Evolutionary conservation across 1,140 invertebrate species (phyloP).

Genomic region (Scylla paramamosain): DNA sequence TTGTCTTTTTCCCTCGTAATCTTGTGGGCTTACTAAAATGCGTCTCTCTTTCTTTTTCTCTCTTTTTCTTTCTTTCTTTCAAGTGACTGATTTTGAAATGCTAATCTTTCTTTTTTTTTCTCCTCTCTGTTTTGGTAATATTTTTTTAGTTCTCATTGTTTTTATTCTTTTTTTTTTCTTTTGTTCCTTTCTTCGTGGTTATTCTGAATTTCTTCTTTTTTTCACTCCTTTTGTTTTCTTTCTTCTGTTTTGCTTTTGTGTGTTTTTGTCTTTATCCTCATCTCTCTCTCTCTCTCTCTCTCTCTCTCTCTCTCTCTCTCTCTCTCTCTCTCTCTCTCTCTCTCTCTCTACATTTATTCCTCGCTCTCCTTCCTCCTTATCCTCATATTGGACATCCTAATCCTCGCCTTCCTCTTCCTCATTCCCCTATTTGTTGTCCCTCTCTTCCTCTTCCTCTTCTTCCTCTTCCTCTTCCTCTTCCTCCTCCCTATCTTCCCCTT

Average conservation of each 20-base stretch:
- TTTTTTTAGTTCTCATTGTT: no score
- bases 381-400: no score
- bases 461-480: neutral
- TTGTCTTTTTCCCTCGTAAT: no score
- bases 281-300: neutral
- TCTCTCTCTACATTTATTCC: conserved; percentile 36
- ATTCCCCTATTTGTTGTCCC: neutral
- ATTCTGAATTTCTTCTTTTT: no score
- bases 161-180: neutral
- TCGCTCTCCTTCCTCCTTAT: neutral
- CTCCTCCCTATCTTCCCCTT: neutral
- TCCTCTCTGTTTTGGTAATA: no score
- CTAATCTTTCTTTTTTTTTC: no score
- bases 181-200: no score
- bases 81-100: no score
- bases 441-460: neutral
- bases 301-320: conserved; percentile 49
- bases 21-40: no score
- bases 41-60: no score
- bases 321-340: conserved; percentile 48
- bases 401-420: neutral
- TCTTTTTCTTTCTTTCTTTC: no score
- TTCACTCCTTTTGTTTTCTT: neutral
- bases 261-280: neutral
- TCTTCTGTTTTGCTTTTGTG: neutral